Percentiles rank a stretch among this genome's conserved stretches.
Evolutionary conservation across 2,113 vertebrate species (phyloP).

Genomic region (Lipophrys pholis): DNA sequence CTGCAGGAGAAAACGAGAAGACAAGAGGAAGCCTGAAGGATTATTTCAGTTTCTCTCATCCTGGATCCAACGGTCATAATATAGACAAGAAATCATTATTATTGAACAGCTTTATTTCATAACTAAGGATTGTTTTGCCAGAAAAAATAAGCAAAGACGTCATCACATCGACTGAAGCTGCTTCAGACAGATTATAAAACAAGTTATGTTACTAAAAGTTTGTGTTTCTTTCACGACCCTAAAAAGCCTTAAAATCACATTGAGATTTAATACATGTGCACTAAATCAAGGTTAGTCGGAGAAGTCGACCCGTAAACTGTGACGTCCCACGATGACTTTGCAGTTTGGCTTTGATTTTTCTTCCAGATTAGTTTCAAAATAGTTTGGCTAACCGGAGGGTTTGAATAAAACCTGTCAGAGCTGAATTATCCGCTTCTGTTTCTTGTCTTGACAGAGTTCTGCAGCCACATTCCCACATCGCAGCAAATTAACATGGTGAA

Average conservation of each 20-base stretch:
- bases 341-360: slow-evolving; percentile 36
- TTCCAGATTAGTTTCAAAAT: slow-evolving; percentile 24
- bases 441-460: slow-evolving; percentile 7
- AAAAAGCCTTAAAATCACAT: neutral
- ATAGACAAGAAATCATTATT: no score
- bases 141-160: no score
- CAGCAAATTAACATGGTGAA: neutral
- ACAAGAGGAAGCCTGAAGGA: neutral
- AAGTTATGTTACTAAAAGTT: slow-evolving; percentile 5
- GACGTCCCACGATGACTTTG: neutral
- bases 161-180: neutral
- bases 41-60: no score
- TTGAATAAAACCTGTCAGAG: slow-evolving; percentile 17
- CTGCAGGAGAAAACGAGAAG: slow-evolving; percentile 71
- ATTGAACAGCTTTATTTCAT: no score
- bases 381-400: slow-evolving; percentile 6
- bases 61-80: no score
- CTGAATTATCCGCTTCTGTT: neutral
- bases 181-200: neutral
- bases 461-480: slow-evolving; percentile 17
- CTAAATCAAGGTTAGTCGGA: neutral
- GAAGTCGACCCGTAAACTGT: slow-evolving; percentile 9
- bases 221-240: neutral
- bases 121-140: no score
- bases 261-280: neutral